Percentiles rank a stretch among this genome's conserved stretches.
These are phyloP conservation scores for Pachyrhynchus sulphureomaculatus DNA, from an alignment of 1,140 invertebrate genomes.

Conservation along the genomic window DNA sequence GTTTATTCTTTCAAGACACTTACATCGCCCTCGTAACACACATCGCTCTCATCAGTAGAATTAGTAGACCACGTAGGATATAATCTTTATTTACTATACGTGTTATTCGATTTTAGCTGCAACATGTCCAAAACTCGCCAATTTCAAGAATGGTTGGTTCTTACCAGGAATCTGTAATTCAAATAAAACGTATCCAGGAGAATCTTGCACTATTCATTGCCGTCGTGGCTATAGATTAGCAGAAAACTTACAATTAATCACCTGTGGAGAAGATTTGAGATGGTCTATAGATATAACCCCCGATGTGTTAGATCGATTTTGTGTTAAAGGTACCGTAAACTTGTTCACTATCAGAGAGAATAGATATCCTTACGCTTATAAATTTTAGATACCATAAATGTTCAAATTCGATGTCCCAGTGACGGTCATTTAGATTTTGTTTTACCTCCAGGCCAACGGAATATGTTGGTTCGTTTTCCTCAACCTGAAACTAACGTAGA, in stretches of 20 bases:
- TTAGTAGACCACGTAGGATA: too few species aligned
- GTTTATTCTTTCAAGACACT: too few species aligned
- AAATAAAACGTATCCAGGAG: constrained; percentile 49
- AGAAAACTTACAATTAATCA: constrained; percentile 13
- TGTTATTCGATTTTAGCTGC: constrained; percentile 47
- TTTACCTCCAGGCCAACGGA: constrained; percentile 56
- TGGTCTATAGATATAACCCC: constrained; percentile 43
- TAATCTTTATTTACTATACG: too few species aligned
- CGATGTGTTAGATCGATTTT: constrained; percentile 33
- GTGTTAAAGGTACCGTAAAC: constrained; percentile 29
- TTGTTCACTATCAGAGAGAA: too few species aligned
- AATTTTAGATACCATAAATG: constrained; percentile 49
- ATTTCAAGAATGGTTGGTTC: constrained; percentile 53
- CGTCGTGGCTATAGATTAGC: constrained; percentile 47
- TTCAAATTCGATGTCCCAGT: constrained; percentile 65
- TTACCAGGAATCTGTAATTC: constrained; percentile 52
- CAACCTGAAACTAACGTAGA: constrained; percentile 68
- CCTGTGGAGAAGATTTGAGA: constrained; percentile 40
- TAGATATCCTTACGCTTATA: not conserved
- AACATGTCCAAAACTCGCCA: constrained; percentile 50
- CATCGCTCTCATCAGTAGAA: too few species aligned
- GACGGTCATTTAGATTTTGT: constrained; percentile 58
- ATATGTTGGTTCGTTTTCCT: constrained; percentile 60
- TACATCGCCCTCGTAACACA: too few species aligned
- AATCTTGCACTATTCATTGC: constrained; percentile 52